Evolutionary conservation across 2,888 invertebrate genomes (phyloP).

Genomic region (Dryobotodes eremita): DNA sequence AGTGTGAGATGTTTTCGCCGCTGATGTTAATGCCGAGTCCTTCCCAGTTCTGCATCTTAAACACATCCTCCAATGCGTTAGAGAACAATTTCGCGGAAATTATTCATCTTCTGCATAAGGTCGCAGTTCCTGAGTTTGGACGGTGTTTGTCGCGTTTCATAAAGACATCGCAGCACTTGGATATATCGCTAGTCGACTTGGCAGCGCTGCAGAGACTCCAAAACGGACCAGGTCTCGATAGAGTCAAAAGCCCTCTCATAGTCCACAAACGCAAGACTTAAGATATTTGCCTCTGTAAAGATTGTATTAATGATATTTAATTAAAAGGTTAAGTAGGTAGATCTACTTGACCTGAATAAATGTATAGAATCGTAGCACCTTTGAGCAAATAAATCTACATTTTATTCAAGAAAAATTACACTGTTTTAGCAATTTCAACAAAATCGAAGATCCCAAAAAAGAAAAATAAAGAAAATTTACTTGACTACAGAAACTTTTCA

Average conservation of each 20-base stretch:
- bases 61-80: not conserved
- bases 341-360: not conserved
- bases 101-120: no score
- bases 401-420: not conserved
- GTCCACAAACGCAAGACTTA: no score
- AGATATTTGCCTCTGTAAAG: no score
- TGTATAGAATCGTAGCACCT: not conserved
- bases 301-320: no score
- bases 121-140: no score
- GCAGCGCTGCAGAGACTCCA: no score
- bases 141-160: no score
- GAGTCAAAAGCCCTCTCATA: no score
- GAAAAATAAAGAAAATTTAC: not conserved
- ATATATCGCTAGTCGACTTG: no score
- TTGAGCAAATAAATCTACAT: not conserved
- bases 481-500: conserved; percentile 29
- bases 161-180: no score
- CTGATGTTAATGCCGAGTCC: not conserved
- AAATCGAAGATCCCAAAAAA: not conserved
- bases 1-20: not conserved
- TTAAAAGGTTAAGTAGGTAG: no score
- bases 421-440: not conserved
- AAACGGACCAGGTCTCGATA: no score
- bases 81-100: not conserved
- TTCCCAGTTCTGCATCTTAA: not conserved